Evolutionary conservation across 2,888 invertebrate genomes (phyloP).

Genomic region (Apotomis turbidana): DNA sequence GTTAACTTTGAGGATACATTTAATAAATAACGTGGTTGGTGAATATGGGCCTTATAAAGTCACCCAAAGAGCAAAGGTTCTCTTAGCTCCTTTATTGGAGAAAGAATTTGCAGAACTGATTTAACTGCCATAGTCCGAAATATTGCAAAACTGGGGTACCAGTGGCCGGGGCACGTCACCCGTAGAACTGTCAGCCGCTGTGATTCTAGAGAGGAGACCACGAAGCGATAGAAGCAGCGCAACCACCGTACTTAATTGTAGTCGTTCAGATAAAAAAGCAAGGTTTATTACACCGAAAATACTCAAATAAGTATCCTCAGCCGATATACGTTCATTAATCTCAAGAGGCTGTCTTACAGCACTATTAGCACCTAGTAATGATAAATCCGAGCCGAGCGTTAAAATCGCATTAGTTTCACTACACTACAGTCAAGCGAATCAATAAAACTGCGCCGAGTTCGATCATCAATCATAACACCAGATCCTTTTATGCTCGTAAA

Average conservation of each 20-base stretch:
- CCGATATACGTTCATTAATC: background rate
- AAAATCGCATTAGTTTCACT: constrained; percentile 55
- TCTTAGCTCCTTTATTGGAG: too few relatives aligned
- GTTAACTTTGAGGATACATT: background rate
- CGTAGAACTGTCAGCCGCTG: too few relatives aligned
- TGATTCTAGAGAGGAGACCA: too few relatives aligned
- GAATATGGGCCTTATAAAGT: too few relatives aligned
- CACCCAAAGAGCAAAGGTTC: too few relatives aligned
- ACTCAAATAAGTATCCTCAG: background rate
- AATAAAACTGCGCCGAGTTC: constrained; percentile 63
- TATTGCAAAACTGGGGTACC: too few relatives aligned
- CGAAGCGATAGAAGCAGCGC: too few relatives aligned
- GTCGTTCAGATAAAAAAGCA: too few relatives aligned
- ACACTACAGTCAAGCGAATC: constrained; percentile 67
- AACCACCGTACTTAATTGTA: too few relatives aligned
- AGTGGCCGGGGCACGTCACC: too few relatives aligned
- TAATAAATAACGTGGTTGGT: background rate
- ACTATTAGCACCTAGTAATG: constrained; percentile 4
- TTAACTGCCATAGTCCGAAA: too few relatives aligned
- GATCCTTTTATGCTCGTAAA: constrained; percentile 68
- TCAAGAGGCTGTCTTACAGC: background rate
- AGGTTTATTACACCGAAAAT: background rate
- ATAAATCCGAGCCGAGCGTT: constrained; percentile 24
- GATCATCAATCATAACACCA: constrained; percentile 65
- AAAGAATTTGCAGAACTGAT: too few relatives aligned